Percentiles rank a stretch among this genome's conserved stretches.
Evolutionary conservation across 2,888 invertebrate species (phyloP).

Genomic region (Trissoscelio sp.): DNA sequence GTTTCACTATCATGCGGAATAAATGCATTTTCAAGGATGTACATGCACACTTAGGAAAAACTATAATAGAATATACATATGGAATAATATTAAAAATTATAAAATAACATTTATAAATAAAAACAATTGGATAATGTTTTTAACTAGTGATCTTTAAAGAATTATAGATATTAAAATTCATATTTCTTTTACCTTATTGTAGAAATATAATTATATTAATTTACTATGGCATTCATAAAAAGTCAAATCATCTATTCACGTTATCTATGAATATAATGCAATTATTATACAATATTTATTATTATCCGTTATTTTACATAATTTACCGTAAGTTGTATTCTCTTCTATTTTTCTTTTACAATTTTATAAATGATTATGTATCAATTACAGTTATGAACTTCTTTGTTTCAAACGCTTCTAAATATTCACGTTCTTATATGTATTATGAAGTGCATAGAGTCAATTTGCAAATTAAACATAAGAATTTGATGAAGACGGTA

Average conservation of each 20-base stretch:
- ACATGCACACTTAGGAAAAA: background rate
- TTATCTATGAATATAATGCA: constrained; percentile 18
- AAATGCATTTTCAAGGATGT: constrained; percentile 22
- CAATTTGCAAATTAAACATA: constrained; percentile 20
- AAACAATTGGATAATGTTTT: constrained; percentile 7
- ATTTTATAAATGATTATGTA: constrained; percentile 26
- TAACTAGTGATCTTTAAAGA: constrained; percentile 12
- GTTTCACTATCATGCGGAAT: constrained; percentile 42
- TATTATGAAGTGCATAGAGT: background rate
- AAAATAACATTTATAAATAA: background rate
- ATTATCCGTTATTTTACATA: constrained; percentile 16
- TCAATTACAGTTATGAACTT: constrained; percentile 24
- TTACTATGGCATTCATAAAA: constrained; percentile 5
- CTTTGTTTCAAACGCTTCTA: constrained; percentile 5
- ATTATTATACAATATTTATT: constrained; percentile 18
- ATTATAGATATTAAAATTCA: constrained; percentile 1
- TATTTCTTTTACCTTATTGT: constrained; percentile 3
- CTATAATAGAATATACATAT: background rate
- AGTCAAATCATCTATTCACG: constrained; percentile 7
- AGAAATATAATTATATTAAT: constrained; percentile 22
- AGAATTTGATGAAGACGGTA: constrained; percentile 9
- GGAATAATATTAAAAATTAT: background rate
- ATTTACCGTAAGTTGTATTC: constrained; percentile 9
- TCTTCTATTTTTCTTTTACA: constrained; percentile 1
- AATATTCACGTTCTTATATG: constrained; percentile 20